Evolutionary conservation across 2,113 vertebrate genomes (phyloP).

Genomic region (Hemiscyllium ocellatum): DNA sequence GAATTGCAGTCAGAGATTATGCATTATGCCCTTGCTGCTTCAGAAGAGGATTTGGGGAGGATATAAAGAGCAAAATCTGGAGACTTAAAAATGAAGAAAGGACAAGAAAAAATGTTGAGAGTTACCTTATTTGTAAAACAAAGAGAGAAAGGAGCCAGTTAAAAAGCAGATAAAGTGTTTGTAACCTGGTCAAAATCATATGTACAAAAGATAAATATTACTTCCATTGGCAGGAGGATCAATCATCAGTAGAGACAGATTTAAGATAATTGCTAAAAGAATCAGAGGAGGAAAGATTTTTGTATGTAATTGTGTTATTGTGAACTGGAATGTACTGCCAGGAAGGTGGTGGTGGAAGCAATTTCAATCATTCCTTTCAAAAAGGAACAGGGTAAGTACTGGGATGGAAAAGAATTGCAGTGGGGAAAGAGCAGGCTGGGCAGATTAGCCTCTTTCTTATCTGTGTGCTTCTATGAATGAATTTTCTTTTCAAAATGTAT

Average conservation of each 20-base stretch:
- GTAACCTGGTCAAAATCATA: not conserved
- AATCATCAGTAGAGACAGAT: not conserved
- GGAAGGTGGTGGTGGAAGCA: not conserved
- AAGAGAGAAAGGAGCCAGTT: not conserved
- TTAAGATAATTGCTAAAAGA: not conserved
- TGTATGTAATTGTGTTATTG: not conserved
- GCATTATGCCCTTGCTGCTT: not conserved
- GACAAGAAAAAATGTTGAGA: no score
- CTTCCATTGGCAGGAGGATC: not conserved
- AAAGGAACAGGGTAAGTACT: not conserved
- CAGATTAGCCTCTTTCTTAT: not conserved
- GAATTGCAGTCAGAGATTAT: not conserved
- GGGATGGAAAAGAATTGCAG: not conserved
- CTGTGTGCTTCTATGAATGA: not conserved
- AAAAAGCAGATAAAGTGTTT: not conserved
- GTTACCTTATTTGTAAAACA: not conserved
- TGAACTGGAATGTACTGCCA: not conserved
- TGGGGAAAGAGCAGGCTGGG: not conserved
- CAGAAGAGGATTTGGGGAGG: not conserved
- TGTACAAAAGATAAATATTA: not conserved
- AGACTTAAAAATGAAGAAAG: not conserved
- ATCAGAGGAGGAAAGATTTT: not conserved
- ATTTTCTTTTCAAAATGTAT: not conserved
- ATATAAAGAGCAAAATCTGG: not conserved
- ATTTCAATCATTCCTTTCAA: not conserved